A percentile compares a stretch with the other conserved stretches of the same genome.
Conservation (phyloP, 2,113 vertebrate species). For the Symphodus melops region DNA sequence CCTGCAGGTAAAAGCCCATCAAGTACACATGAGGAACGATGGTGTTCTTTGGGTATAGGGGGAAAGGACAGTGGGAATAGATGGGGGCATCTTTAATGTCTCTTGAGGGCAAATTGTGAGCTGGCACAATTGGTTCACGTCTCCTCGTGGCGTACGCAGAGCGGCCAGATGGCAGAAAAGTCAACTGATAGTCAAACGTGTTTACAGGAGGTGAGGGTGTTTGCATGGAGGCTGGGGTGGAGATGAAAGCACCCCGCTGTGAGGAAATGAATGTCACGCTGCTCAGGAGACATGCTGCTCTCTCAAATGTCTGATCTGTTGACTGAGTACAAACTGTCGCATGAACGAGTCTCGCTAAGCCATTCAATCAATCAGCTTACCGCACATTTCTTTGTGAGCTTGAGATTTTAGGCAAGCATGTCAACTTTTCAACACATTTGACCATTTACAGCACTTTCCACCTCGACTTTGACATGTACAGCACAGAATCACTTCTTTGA, state of each 20-base stretch:
- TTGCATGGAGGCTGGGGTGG: constrained; percentile 57
- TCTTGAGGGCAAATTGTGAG: constrained; percentile 39
- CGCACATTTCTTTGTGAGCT: no score
- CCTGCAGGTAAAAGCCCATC: constrained; percentile 17
- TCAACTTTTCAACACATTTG: no score
- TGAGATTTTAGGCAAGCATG: no score
- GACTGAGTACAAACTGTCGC: background rate
- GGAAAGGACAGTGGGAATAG: constrained; percentile 22
- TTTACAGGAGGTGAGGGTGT: constrained; percentile 63
- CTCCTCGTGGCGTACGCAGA: constrained; percentile 30
- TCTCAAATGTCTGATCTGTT: constrained; percentile 2
- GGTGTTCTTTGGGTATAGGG: background rate
- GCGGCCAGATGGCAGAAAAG: constrained; percentile 71
- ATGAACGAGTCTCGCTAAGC: background rate
- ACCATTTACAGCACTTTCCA: no score
- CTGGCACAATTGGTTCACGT: constrained; percentile 34
- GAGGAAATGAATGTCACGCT: constrained; percentile 33
- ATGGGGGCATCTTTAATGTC: constrained; percentile 34
- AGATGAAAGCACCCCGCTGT: constrained; percentile 54
- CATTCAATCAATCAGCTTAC: no score
- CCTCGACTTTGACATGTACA: no score
- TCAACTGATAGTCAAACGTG: constrained; percentile 72
- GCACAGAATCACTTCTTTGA: no score
- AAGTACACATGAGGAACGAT: constrained; percentile 18
- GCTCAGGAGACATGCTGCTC: constrained; percentile 27